A percentile compares a stretch with the other conserved stretches of the same genome.
Conservation (phyloP, 2,888 invertebrate species). For the Oconnorella tubifera region DNA sequence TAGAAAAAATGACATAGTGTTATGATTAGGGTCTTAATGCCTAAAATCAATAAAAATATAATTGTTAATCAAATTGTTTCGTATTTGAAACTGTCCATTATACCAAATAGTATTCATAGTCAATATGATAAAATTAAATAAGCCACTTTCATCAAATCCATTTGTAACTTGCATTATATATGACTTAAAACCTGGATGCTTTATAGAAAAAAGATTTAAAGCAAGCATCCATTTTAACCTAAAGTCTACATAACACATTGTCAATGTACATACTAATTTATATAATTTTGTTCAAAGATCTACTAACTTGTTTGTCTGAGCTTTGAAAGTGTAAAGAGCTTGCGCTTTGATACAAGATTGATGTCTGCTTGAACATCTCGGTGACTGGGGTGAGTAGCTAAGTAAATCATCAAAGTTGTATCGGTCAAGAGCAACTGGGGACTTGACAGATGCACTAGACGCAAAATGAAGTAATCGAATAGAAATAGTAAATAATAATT, state of each 20-base stretch:
- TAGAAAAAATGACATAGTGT: too few species aligned
- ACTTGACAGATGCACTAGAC: background rate
- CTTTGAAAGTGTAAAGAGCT: constrained; percentile 16
- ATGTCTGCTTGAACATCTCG: constrained; percentile 13
- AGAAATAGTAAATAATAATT: too few species aligned
- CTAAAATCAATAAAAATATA: background rate
- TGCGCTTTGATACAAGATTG: constrained; percentile 31
- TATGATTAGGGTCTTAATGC: background rate
- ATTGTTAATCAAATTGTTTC: too few species aligned
- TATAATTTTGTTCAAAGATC: too few species aligned
- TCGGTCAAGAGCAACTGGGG: background rate
- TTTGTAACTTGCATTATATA: background rate
- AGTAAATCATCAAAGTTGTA: background rate
- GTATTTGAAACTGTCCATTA: too few species aligned
- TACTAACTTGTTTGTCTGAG: constrained; percentile 56
- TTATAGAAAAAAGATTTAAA: background rate
- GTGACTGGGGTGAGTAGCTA: background rate
- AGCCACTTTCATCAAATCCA: too few species aligned
- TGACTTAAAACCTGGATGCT: background rate
- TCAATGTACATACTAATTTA: too few species aligned
- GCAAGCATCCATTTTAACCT: too few species aligned
- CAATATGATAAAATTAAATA: too few species aligned
- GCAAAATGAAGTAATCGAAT: background rate
- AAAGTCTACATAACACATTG: too few species aligned
- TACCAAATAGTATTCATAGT: too few species aligned